Conservation (phyloP, 1,140 invertebrate species). For the Mesaphorura yosii region DNA sequence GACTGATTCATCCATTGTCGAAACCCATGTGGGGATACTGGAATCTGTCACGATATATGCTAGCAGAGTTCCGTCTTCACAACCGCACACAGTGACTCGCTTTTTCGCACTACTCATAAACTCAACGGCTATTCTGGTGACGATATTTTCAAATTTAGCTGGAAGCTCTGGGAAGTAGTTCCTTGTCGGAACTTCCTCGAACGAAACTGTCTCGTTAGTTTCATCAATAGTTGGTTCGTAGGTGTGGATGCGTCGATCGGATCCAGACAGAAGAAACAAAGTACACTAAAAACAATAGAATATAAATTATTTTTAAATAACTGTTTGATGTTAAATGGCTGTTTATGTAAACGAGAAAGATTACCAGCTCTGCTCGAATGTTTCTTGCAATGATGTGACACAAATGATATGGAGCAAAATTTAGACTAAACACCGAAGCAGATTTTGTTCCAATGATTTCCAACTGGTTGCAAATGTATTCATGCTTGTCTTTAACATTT, state of each 20-base stretch:
- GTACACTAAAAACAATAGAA: constrained; percentile 15
- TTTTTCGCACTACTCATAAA: constrained; percentile 13
- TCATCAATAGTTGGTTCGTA: constrained; percentile 18
- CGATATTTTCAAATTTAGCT: constrained; percentile 17
- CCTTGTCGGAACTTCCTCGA: constrained; percentile 18
- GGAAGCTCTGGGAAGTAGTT: constrained; percentile 27
- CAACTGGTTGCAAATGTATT: constrained; percentile 12
- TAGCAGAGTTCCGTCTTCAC: constrained; percentile 23
- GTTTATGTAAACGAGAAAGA: too few relatives aligned
- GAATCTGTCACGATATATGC: constrained; percentile 19
- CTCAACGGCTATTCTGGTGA: constrained; percentile 23
- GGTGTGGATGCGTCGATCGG: constrained; percentile 19
- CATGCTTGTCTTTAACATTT: not conserved
- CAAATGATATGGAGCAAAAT: constrained; percentile 23
- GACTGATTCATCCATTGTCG: too few relatives aligned
- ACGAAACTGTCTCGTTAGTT: constrained; percentile 6
- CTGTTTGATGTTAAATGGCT: not conserved
- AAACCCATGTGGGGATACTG: not conserved
- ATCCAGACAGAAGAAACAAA: constrained; percentile 24
- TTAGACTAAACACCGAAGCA: constrained; percentile 13
- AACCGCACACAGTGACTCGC: constrained; percentile 25
- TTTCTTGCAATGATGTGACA: too few relatives aligned
- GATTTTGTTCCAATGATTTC: constrained; percentile 16
- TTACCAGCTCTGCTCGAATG: too few relatives aligned
- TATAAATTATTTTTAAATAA: not conserved